These are phyloP conservation scores for Manis pentadactyla DNA, from an alignment of 2,797 vertebrate species.

Conservation along the genomic window DNA sequence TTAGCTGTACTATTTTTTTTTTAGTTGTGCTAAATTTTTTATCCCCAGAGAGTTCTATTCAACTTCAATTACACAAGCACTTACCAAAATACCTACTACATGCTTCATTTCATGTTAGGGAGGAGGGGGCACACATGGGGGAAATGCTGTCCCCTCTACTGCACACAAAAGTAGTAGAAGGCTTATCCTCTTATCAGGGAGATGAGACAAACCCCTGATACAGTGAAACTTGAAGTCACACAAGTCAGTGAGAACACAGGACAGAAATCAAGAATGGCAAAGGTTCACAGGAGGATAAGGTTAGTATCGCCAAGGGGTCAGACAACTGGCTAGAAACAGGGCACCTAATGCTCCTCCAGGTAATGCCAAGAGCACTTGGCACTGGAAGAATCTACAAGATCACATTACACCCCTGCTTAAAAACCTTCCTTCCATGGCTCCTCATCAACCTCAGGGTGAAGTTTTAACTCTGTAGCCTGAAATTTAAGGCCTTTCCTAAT, in stretches of 20 bases:
- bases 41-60: conserved; percentile 32
- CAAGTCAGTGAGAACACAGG: neutral
- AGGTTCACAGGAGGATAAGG: neutral
- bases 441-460: neutral
- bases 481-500: neutral
- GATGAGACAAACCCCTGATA: neutral
- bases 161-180: neutral
- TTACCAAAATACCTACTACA: neutral
- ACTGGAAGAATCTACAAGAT: conserved; percentile 28
- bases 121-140: neutral
- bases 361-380: conserved; percentile 10
- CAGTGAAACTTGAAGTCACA: neutral
- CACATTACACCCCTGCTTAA: neutral
- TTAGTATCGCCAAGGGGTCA: neutral
- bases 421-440: neutral
- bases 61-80: conserved; percentile 42
- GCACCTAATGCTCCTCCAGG: neutral
- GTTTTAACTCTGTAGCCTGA: conserved; percentile 5
- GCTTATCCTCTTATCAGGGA: neutral
- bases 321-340: neutral
- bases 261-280: neutral
- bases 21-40: conserved; percentile 48
- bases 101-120: neutral
- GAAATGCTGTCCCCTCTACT: neutral
- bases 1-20: neutral